Conservation (phyloP, 2,113 vertebrate species). For the Epinephelus moara region DNA sequence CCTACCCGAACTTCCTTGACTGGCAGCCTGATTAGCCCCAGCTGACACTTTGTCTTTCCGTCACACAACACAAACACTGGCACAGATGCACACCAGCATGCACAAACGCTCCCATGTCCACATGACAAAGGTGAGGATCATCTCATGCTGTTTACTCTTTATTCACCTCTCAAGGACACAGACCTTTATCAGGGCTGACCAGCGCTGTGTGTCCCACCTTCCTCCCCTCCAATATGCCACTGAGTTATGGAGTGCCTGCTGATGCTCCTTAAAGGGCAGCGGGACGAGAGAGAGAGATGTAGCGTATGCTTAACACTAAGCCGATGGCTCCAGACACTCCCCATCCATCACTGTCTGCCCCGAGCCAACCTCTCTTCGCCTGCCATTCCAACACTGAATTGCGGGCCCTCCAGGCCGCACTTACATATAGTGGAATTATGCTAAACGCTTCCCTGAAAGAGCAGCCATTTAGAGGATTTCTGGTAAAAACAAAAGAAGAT, state of each 20-base stretch:
- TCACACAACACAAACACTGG: slow-evolving; percentile 49
- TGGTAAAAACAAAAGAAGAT: slow-evolving; percentile 8
- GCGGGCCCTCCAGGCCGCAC: slow-evolving; percentile 30
- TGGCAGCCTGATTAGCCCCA: slow-evolving; percentile 42
- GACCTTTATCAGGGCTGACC: slow-evolving; percentile 77
- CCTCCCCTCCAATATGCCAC: slow-evolving; percentile 55
- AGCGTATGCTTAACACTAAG: slow-evolving; percentile 72
- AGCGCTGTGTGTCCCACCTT: slow-evolving; percentile 54
- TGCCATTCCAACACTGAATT: slow-evolving; percentile 47
- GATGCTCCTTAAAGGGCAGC: slow-evolving; percentile 80
- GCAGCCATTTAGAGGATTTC: slow-evolving; percentile 40
- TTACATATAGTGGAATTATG: slow-evolving; percentile 52
- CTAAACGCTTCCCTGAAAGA: slow-evolving; percentile 25
- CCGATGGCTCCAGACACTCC: slow-evolving; percentile 70
- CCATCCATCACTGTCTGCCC: slow-evolving; percentile 83
- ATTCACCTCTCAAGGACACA: slow-evolving; percentile 79
- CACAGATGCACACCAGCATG: slow-evolving; percentile 17
- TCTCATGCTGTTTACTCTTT: slow-evolving; percentile 66
- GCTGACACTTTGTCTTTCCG: slow-evolving; percentile 13
- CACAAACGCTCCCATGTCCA: slow-evolving; percentile 43
- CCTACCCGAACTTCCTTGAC: slow-evolving; percentile 18
- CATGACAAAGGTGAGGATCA: slow-evolving; percentile 56
- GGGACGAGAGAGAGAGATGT: slow-evolving; percentile 63
- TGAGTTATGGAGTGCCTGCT: slow-evolving; percentile 78
- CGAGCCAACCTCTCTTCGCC: slow-evolving; percentile 45